These are phyloP conservation scores for Sus cebifrons DNA, from an alignment of 2,797 vertebrate species.

Conservation along the genomic window DNA sequence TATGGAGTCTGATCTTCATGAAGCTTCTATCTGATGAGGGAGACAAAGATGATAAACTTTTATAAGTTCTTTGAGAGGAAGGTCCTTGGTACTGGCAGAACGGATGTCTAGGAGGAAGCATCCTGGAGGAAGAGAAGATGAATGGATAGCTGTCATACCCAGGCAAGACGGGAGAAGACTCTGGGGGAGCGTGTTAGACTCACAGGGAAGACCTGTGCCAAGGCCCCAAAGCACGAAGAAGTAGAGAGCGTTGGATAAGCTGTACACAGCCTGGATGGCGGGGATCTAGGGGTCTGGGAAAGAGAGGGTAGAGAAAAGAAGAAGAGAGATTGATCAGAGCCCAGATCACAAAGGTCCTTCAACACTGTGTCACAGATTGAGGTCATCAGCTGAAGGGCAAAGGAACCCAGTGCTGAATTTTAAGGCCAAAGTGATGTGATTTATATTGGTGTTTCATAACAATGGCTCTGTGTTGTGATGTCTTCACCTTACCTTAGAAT, in stretches of 20 bases:
- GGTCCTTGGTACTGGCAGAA: not conserved
- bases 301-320: not conserved
- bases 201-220: not conserved
- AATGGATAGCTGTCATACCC: not conserved
- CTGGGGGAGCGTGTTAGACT: not conserved
- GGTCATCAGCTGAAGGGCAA: not conserved
- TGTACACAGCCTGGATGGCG: not conserved
- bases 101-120: not conserved
- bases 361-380: not conserved
- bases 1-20: not conserved
- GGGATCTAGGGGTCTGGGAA: not conserved
- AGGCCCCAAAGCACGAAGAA: not conserved
- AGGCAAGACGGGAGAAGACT: not conserved
- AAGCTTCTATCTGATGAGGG: not conserved
- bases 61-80: not conserved
- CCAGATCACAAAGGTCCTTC: not conserved
- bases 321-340: not conserved
- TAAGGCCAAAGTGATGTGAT: not conserved
- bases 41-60: not conserved
- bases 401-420: not conserved
- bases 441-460: constrained; percentile 47
- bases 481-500: constrained; percentile 11
- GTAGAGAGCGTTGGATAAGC: not conserved
- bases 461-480: not conserved
- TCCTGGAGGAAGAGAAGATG: not conserved